These are phyloP conservation scores for Columba livia DNA, from an alignment of 2,113 vertebrate species.

Conservation along the genomic window DNA sequence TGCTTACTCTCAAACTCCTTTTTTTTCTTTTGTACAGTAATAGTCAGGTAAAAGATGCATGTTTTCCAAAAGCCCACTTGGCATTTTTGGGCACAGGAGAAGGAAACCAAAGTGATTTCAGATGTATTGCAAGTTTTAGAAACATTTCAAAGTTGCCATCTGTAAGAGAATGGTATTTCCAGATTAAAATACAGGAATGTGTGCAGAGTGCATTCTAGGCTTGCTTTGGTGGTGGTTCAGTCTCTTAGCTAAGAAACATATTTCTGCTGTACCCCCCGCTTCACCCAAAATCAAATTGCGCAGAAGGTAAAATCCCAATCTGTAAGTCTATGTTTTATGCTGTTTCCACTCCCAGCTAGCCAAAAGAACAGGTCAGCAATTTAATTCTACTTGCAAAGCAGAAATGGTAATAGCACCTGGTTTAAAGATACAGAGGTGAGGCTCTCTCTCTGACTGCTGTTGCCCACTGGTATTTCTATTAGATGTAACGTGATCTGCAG, in stretches of 20 bases:
- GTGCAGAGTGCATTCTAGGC: fast-evolving
- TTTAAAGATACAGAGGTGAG: neutral
- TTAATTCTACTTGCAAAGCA: neutral
- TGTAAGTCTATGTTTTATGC: fast-evolving
- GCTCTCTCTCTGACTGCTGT: neutral
- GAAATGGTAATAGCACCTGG: neutral
- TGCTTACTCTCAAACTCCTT: neutral
- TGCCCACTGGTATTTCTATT: neutral
- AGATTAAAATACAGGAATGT: neutral
- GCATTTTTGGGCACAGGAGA: neutral
- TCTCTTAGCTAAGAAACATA: neutral
- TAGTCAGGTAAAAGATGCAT: neutral
- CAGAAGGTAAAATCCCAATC: neutral
- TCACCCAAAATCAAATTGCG: neutral
- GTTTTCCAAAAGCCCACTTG: neutral
- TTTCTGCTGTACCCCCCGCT: neutral
- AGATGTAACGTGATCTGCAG: conserved; percentile 21
- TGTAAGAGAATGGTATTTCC: neutral
- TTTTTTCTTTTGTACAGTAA: neutral
- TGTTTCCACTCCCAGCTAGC: neutral
- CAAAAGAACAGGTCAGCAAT: neutral
- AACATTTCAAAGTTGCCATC: neutral
- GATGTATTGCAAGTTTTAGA: neutral
- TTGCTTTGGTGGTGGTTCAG: neutral
- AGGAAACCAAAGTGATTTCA: conserved; percentile 9